Base-by-base conservation (phyloP, 2,888 invertebrate genomes). In the Zhuqinia jingwanae region DNA sequence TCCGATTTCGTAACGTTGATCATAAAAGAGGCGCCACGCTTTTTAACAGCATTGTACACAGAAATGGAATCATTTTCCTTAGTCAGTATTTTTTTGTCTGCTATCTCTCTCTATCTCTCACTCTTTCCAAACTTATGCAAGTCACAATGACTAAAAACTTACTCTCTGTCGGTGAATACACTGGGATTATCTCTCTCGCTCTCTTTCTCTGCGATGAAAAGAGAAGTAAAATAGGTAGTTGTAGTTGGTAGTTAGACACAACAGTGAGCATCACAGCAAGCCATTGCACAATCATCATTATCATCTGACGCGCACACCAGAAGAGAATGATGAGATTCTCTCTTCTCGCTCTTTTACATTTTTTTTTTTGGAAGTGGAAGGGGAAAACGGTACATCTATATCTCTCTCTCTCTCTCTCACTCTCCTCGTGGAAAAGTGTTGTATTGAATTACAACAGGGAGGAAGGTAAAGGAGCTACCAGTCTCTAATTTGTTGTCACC, bases 401-500 rank as follows among this genome's bases (percentile, higher is more conserved):
- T n/a, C 47, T 45, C 70, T 70, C 75, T 22, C 36, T 17, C n/a
- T 5, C 13, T 1, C 70, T 45, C 63, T 42, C 63, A 45, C 42
- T 78, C 36, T 63, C 42, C 22, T 22, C 47, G 53, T 53, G 70
- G 42, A 65, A 65, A 65, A 75, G 30, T 11, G 75, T 73, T 56
- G 56, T 20, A 75, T 56, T 36, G 53, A 75, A 75, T 70, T 70
- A 70, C 75, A 53, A 75, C 11, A 56, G 56, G 75, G 53, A 75
- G 10, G 50, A 77, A 68, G 83, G 78, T 73, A 58, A 76, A 56
- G 45, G 60, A 60, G 50, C 30, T 79, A 60, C 79, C 15, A 70
- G 58, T 85, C 80, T 70, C 80, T 73, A 85, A 80, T 85, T 85
- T 80, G 80, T 85, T 80, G 73, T 85, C 78, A 79, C 63, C 47